Evolutionary conservation across 2,113 vertebrate genomes (phyloP).

Genomic region (Podarcis cretensis): DNA sequence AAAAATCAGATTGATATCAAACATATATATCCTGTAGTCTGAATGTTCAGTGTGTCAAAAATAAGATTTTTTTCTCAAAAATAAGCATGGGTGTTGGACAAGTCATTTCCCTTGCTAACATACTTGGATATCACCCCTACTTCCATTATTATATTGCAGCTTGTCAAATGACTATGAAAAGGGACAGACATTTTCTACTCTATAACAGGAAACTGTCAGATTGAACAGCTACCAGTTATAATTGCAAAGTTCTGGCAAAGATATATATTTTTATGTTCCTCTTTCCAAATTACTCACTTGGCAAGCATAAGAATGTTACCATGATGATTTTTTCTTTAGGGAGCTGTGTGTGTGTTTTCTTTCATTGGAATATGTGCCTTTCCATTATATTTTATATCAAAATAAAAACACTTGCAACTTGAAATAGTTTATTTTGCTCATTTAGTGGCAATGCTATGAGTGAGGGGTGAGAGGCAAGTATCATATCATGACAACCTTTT

Average conservation of each 20-base stretch:
- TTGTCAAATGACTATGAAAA: conserved; percentile 14
- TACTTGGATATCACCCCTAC: neutral
- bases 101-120: neutral
- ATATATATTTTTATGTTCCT: neutral
- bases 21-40: neutral
- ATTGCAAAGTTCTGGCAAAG: neutral
- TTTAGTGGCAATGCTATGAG: neutral
- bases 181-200: neutral
- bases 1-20: neutral
- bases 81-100: neutral
- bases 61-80: neutral
- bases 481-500: neutral
- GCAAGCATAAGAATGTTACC: neutral
- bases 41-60: neutral
- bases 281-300: accelerated
- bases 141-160: neutral
- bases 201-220: neutral
- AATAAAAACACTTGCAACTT: neutral
- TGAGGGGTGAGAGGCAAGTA: neutral
- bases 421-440: neutral
- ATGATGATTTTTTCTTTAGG: neutral
- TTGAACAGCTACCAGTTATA: neutral
- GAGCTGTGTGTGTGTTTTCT: neutral
- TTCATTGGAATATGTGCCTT: neutral
- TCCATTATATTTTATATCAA: neutral